These are phyloP conservation scores for Onychomys leucogaster DNA, from an alignment of 2,797 vertebrate genomes.

Conservation along the genomic window DNA sequence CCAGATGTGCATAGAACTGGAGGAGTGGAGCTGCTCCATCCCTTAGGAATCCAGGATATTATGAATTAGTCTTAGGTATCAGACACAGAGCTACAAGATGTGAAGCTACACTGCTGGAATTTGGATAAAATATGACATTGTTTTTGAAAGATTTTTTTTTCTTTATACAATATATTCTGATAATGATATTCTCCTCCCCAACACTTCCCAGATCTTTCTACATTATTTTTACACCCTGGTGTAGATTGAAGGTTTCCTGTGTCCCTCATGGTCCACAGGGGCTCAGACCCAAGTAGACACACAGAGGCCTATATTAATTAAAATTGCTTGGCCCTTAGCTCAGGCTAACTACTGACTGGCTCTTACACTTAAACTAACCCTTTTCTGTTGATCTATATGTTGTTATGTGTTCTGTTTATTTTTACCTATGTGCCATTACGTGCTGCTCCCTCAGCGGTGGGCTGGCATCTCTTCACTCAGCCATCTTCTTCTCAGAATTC, in stretches of 20 bases:
- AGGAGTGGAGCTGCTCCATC: background rate
- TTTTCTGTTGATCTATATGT: too few species aligned
- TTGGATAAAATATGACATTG: background rate
- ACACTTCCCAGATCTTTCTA: background rate
- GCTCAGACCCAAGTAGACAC: too few species aligned
- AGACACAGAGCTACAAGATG: background rate
- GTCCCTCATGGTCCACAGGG: rapidly evolving
- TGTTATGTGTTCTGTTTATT: too few species aligned
- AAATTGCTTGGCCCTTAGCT: too few species aligned
- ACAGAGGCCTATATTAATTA: too few species aligned
- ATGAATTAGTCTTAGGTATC: background rate
- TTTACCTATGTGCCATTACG: too few species aligned
- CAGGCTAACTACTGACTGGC: too few species aligned
- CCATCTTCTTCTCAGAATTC: too few species aligned
- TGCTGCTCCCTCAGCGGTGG: too few species aligned
- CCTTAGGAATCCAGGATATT: background rate
- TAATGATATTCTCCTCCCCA: background rate
- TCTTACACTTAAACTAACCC: too few species aligned
- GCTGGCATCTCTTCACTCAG: too few species aligned
- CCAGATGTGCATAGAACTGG: background rate
- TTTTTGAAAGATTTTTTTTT: background rate
- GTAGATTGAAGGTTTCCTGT: too few species aligned
- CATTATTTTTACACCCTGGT: background rate
- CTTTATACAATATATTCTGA: background rate
- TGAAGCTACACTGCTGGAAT: background rate